Percentiles rank a stretch among this genome's conserved stretches.
Conservation (phyloP, 1,140 invertebrate species). For the Panagrolaimus sp. region DNA sequence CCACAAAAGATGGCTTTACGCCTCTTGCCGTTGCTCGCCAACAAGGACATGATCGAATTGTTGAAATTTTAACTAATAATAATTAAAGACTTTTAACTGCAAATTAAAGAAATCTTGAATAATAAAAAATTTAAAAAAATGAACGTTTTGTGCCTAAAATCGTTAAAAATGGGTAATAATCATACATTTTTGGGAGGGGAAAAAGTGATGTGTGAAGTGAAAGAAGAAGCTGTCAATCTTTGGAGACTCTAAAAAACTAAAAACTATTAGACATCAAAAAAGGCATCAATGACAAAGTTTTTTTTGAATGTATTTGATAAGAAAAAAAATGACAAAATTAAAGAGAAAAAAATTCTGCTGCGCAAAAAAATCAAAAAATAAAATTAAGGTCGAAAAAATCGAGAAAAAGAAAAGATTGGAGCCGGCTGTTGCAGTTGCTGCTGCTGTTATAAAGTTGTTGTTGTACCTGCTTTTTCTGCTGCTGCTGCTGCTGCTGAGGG, state of each 20-base stretch:
- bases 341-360: neutral
- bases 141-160: slow-evolving; percentile 69
- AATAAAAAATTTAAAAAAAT: slow-evolving; percentile 54
- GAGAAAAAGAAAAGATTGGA: too few relatives aligned
- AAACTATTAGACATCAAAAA: slow-evolving; percentile 45
- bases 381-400: too few relatives aligned
- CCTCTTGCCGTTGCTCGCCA: slow-evolving; percentile 90
- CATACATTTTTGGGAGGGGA: slow-evolving; percentile 38
- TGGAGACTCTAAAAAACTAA: too few relatives aligned
- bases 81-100: slow-evolving; percentile 90
- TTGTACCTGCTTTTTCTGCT: too few relatives aligned
- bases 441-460: too few relatives aligned
- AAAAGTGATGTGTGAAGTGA: neutral
- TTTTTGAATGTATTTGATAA: too few relatives aligned
- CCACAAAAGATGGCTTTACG: slow-evolving; percentile 95
- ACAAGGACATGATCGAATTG: slow-evolving; percentile 91
- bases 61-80: slow-evolving; percentile 82
- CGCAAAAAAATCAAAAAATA: neutral
- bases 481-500: too few relatives aligned
- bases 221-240: too few relatives aligned
- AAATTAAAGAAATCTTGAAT: slow-evolving; percentile 86
- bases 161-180: too few relatives aligned
- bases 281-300: too few relatives aligned
- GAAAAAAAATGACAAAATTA: neutral
- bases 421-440: too few relatives aligned